Percentiles rank a stretch among this genome's conserved stretches.
These are phyloP conservation scores for Orthosia incerta DNA, from an alignment of 2,888 invertebrate species.

Conservation along the genomic window DNA sequence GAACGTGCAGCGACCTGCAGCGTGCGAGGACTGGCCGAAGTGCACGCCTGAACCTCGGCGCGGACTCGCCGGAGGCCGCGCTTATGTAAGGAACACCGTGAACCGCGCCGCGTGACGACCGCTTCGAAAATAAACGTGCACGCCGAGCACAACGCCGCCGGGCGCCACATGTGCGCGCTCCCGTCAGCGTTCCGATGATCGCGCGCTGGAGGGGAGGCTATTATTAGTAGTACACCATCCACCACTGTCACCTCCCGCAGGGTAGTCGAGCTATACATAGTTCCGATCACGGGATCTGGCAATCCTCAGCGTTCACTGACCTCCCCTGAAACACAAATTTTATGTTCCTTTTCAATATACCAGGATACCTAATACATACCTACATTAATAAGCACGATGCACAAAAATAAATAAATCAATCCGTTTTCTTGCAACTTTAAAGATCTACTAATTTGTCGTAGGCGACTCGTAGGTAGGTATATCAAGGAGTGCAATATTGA, in stretches of 20 bases:
- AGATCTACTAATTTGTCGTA: constrained; percentile 5
- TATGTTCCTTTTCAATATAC: constrained; percentile 53
- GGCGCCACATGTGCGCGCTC: constrained; percentile 89
- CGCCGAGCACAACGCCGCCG: constrained; percentile 81
- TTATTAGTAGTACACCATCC: constrained; percentile 90
- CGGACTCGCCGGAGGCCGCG: constrained; percentile 74
- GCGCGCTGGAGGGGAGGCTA: constrained; percentile 90
- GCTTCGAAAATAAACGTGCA: constrained; percentile 89
- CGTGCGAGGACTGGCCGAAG: constrained; percentile 78
- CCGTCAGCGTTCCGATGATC: constrained; percentile 84
- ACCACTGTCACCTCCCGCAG: constrained; percentile 91
- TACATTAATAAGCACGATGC: neutral
- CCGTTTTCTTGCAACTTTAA: neutral
- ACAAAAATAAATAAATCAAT: constrained; percentile 2
- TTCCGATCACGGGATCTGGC: constrained; percentile 88
- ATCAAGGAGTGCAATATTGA: constrained; percentile 34
- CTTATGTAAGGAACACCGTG: constrained; percentile 87
- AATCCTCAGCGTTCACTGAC: constrained; percentile 89
- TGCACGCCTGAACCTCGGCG: constrained; percentile 74
- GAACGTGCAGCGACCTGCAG: constrained; percentile 89
- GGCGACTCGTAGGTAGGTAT: neutral
- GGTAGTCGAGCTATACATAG: constrained; percentile 90
- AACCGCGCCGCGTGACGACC: constrained; percentile 89
- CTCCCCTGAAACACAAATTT: constrained; percentile 80
- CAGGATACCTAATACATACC: constrained; percentile 13